A percentile compares a stretch with the other conserved stretches of the same genome.
These are phyloP conservation scores for Drosophila monieri DNA, from an alignment of 2,888 invertebrate genomes.

Conservation along the genomic window DNA sequence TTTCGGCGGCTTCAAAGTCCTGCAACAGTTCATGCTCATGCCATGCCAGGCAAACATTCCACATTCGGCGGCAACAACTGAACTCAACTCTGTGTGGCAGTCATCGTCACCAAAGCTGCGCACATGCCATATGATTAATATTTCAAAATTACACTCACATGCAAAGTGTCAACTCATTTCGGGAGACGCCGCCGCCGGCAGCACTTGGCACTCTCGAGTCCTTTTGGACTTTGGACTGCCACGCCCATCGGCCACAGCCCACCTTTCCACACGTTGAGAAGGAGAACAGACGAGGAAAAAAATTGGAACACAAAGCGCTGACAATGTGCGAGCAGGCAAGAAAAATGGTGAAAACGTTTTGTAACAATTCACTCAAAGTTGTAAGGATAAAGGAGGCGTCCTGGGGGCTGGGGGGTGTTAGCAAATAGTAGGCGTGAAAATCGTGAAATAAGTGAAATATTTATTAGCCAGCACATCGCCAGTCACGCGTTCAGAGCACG, in stretches of 20 bases:
- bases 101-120: constrained; percentile 54
- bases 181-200: constrained; percentile 50
- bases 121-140: constrained; percentile 74
- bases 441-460: constrained; percentile 78
- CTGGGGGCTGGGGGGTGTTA: constrained; percentile 11
- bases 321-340: constrained; percentile 57
- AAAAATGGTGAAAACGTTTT: constrained; percentile 74
- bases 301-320: constrained; percentile 54
- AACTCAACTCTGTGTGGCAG: constrained; percentile 25
- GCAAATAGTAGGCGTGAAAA: constrained; percentile 71
- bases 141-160: constrained; percentile 80
- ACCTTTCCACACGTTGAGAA: constrained; percentile 53
- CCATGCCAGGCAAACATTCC: constrained; percentile 67
- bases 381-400: constrained; percentile 4
- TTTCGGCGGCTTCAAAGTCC: constrained; percentile 7
- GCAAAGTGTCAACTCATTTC: constrained; percentile 78
- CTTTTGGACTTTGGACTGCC: constrained; percentile 10
- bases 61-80: constrained; percentile 30
- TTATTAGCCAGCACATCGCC: constrained; percentile 68
- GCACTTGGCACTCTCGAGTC: constrained; percentile 18
- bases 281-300: neutral
- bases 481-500: constrained; percentile 73
- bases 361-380: constrained; percentile 71
- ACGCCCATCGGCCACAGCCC: constrained; percentile 26
- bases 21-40: constrained; percentile 50